Percentiles rank a stretch among this genome's conserved stretches.
phyloP scores from a whole-genome alignment of 2,113 vertebrate species.

The Carettochelys insculpta region DNA sequence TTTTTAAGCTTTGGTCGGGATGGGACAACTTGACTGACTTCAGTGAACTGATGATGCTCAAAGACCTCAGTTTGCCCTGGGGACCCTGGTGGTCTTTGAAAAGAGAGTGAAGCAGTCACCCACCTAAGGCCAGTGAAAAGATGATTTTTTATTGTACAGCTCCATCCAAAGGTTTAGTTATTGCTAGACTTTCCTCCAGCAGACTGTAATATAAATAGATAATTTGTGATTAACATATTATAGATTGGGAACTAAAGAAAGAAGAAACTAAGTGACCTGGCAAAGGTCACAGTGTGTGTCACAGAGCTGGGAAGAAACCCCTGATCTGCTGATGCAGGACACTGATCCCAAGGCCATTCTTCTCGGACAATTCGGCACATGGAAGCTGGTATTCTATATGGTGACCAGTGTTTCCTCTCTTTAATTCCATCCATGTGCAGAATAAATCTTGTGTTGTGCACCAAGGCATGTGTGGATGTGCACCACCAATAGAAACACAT shows the following conservation, averaged over 20 bases:
- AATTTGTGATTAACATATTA: background rate
- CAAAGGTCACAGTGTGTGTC: background rate
- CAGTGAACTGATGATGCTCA: background rate
- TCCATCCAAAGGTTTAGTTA: background rate
- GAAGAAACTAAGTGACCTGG: background rate
- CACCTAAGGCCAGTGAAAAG: background rate
- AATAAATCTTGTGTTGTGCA: too few species aligned
- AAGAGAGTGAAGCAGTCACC: background rate
- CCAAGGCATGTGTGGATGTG: too few species aligned
- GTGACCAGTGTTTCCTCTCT: too few species aligned
- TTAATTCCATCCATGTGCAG: too few species aligned
- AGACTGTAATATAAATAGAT: too few species aligned
- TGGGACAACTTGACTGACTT: background rate
- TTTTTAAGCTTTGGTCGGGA: background rate
- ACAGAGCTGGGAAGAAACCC: background rate
- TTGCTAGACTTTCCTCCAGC: background rate
- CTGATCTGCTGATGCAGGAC: background rate
- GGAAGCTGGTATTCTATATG: background rate
- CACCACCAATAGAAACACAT: too few species aligned
- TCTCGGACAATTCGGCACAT: background rate
- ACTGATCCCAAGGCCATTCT: background rate
- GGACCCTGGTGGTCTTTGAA: background rate
- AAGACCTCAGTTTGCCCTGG: background rate
- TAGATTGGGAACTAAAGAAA: background rate
- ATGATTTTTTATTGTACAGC: rapidly evolving